Conservation (phyloP, 2,888 invertebrate species). For the Cinara cedri region DNA sequence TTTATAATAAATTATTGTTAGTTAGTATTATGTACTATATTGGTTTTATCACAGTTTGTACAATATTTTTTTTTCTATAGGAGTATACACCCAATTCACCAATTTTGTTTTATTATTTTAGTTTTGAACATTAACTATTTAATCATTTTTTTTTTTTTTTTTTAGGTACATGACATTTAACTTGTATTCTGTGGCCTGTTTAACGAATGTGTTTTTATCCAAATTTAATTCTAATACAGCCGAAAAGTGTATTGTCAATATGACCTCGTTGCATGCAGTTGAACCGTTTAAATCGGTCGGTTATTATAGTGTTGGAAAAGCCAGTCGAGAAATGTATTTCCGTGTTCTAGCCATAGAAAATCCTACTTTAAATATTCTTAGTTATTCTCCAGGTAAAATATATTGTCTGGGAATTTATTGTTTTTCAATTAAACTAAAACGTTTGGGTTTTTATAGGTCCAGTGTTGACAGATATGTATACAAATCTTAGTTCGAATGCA, state of each 20-base stretch:
- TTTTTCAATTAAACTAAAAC: background rate
- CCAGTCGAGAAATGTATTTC: slow-evolving; percentile 89
- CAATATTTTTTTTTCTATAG: no score
- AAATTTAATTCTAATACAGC: slow-evolving; percentile 61
- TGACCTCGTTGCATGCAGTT: slow-evolving; percentile 82
- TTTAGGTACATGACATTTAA: slow-evolving; percentile 62
- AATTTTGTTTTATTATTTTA: no score
- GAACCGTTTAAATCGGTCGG: slow-evolving; percentile 79
- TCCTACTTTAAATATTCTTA: slow-evolving; percentile 75
- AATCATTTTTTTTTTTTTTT: no score
- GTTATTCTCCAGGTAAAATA: slow-evolving; percentile 82
- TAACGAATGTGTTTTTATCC: slow-evolving; percentile 63
- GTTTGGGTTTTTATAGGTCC: slow-evolving; percentile 68
- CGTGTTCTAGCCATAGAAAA: slow-evolving; percentile 82
- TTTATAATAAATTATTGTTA: no score
- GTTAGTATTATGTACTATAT: no score
- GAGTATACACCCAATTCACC: no score
- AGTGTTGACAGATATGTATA: slow-evolving; percentile 88
- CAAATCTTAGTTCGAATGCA: slow-evolving; percentile 69
- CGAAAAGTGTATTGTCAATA: slow-evolving; percentile 72
- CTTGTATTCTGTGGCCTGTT: slow-evolving; percentile 63
- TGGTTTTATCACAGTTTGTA: no score
- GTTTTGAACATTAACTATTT: no score
- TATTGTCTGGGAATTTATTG: background rate
- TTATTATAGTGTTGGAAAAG: slow-evolving; percentile 86